Evolutionary conservation across 2,797 vertebrate genomes (phyloP).

Genomic region (Hydrolagus colliei): DNA sequence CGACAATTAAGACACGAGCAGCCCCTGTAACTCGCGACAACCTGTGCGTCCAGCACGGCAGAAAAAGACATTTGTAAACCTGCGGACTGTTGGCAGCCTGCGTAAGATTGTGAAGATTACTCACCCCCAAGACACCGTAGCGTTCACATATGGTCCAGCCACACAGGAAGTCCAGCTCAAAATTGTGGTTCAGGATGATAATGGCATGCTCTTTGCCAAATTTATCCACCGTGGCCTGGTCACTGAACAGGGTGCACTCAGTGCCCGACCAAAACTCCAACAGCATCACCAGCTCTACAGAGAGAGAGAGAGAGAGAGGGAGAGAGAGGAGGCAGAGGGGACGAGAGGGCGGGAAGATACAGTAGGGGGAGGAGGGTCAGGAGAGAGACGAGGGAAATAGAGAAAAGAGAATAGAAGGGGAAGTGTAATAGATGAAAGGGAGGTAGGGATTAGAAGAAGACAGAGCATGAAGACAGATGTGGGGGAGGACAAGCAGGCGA

Average conservation of each 20-base stretch:
- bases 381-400: too few relatives aligned
- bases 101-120: constrained; percentile 40
- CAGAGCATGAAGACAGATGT: too few relatives aligned
- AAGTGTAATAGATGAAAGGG: too few relatives aligned
- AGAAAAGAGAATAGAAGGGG: too few relatives aligned
- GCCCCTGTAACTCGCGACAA: too few relatives aligned
- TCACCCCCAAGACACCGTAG: constrained; percentile 84
- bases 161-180: constrained; percentile 95
- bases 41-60: too few relatives aligned
- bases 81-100: too few relatives aligned
- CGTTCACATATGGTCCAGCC: constrained; percentile 98
- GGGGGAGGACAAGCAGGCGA: too few relatives aligned
- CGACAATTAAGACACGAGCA: not conserved
- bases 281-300: constrained; percentile 89
- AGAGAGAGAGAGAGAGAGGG: not conserved
- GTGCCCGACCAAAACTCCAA: constrained; percentile 98
- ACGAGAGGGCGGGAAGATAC: not conserved
- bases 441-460: too few relatives aligned
- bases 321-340: constrained; percentile 16
- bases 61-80: too few relatives aligned
- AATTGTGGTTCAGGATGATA: constrained; percentile 97
- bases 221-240: constrained; percentile 73
- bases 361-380: too few relatives aligned
- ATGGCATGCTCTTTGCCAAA: constrained; percentile 92
- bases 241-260: constrained; percentile 86